These are phyloP conservation scores for Chironomus striatipennis DNA, from an alignment of 1,140 invertebrate species.

Conservation along the genomic window DNA sequence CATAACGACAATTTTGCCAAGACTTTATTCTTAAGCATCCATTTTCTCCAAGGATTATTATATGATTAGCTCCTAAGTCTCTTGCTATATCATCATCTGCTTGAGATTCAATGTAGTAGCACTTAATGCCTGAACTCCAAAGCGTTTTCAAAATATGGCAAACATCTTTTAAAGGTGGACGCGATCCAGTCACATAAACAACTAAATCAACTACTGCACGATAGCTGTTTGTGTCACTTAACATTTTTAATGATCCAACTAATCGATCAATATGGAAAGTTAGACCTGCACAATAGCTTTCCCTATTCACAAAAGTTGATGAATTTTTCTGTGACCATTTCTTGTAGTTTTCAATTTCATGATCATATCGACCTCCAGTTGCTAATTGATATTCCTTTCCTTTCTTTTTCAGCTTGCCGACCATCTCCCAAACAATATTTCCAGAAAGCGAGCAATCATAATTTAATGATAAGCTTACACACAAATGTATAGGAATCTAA, in stretches of 20 bases:
- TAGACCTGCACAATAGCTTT: slow-evolving; percentile 56
- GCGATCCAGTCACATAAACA: slow-evolving; percentile 52
- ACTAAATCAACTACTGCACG: slow-evolving; percentile 50
- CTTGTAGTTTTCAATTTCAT: slow-evolving; percentile 41
- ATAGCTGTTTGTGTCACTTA: slow-evolving; percentile 32
- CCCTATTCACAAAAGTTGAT: slow-evolving; percentile 31
- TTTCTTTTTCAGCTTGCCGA: slow-evolving; percentile 32
- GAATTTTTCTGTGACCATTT: neutral
- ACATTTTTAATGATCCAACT: slow-evolving; percentile 34
- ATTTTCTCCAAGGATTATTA: slow-evolving; percentile 59
- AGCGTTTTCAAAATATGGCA: slow-evolving; percentile 42
- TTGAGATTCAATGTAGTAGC: slow-evolving; percentile 43
- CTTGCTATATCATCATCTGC: slow-evolving; percentile 42
- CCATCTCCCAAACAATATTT: slow-evolving; percentile 39
- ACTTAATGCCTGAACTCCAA: slow-evolving; percentile 41
- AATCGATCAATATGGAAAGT: slow-evolving; percentile 66
- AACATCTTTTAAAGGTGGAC: slow-evolving; percentile 52
- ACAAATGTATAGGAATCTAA: slow-evolving; percentile 38
- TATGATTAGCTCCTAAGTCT: slow-evolving; percentile 52
- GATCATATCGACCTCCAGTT: slow-evolving; percentile 43
- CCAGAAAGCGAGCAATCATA: slow-evolving; percentile 34
- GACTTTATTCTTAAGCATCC: slow-evolving; percentile 49
- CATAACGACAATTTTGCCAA: slow-evolving; percentile 52
- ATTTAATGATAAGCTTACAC: slow-evolving; percentile 34
- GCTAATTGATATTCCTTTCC: slow-evolving; percentile 39